These are phyloP conservation scores for Takifugu bimaculatus DNA, from an alignment of 2,113 vertebrate species.

Conservation along the genomic window DNA sequence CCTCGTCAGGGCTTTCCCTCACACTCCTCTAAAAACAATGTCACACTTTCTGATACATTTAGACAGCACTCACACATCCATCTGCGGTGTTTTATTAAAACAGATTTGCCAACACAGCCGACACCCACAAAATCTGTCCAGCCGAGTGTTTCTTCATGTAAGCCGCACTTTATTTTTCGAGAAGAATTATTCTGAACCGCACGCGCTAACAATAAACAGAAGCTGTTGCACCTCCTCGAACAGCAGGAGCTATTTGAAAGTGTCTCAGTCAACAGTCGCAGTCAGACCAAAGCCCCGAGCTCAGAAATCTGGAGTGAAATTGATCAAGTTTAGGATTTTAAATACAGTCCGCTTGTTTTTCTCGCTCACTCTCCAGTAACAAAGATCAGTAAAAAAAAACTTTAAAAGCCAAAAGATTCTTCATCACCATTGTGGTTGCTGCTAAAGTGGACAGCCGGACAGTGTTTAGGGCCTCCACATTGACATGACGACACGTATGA, in stretches of 20 bases:
- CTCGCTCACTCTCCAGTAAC: not conserved
- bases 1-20: constrained; percentile 25
- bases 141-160: not conserved
- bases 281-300: not conserved
- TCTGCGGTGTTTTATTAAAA: constrained; percentile 12
- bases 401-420: not conserved
- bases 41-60: constrained; percentile 23
- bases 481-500: too few species aligned
- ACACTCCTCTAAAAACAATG: constrained; percentile 21
- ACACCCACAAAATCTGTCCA: not conserved
- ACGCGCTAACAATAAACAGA: too few species aligned
- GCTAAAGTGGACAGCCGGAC: too few species aligned
- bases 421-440: not conserved
- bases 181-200: too few species aligned
- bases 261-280: not conserved
- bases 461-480: too few species aligned
- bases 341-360: not conserved
- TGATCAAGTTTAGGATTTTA: too few species aligned
- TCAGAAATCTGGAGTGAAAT: too few species aligned
- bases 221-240: not conserved
- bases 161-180: too few species aligned
- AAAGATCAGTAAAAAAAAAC: not conserved
- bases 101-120: not conserved
- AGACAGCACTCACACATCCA: constrained; percentile 15
- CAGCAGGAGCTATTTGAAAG: not conserved